Base-by-base conservation (phyloP, 2,797 vertebrate genomes). In the Neosilurus mollespiculum region DNA sequence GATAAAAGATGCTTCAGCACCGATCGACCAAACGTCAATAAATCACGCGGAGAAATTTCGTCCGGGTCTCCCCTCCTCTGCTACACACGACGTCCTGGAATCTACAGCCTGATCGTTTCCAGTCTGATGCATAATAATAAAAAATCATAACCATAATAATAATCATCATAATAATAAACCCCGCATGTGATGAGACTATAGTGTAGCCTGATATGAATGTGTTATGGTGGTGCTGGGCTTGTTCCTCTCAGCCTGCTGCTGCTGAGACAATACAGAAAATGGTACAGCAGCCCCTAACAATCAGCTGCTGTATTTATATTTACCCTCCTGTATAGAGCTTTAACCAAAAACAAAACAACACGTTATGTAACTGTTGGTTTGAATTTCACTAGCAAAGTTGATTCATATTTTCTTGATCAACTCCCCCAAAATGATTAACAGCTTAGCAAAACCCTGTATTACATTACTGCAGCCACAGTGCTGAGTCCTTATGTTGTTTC, bases 1-100 rank as follows among this genome's bases (percentile, higher is more conserved):
- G 78, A 76, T 61, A 69, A 77, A 78, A 56, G 65, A 83, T 84
- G 76, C 79, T 81, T 69, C 54, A 81, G 83, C 79, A 51, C 53
- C 65, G 30, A 81, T 66, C 71, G 49, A 80, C 18, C 64, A 16
- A 69, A 71, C 75, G 66, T 53, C 66, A 71, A 64, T 71, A 81
- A 84, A 80, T 66, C 77, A 80, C 59, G 49, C 53, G 12, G 69
- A 64, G 58, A 49, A 69, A 76, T 53, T 26, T 53, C 30, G 15
- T 16, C 37, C 66, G 22, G 83, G 54, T 81, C 54, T 43, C 54
- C 37, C 16, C 30, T 26, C 64, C 78, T 79, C 8, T 78, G n/a
- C 53, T 69, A n/a, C 24, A 69, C 26, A 62, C 24, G 10, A 58
- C 69, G 69, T 49, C 37, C 30, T 71, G 30, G 15, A 61, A 62